Conservation (phyloP, 92 coral and sea anemone species). For the Palythoa grandiflora region DNA sequence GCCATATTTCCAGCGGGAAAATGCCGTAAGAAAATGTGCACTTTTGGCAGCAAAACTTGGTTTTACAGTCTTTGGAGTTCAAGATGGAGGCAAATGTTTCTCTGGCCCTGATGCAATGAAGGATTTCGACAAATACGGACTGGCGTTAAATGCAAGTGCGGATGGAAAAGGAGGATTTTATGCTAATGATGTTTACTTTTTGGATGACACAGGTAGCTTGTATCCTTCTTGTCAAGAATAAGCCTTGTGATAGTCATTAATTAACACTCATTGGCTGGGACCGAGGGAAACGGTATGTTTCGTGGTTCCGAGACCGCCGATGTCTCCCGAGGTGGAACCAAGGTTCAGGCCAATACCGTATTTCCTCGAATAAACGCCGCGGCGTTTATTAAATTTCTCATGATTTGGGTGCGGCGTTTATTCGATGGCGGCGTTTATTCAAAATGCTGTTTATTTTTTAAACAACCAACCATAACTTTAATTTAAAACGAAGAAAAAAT, state of each 20-base stretch:
- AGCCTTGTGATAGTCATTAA: neutral
- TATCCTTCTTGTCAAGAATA: neutral
- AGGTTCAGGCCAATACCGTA: too few relatives aligned
- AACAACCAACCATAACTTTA: too few relatives aligned
- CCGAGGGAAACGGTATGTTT: too few relatives aligned
- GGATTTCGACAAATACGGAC: slow-evolving; percentile 29
- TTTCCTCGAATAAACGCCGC: too few relatives aligned
- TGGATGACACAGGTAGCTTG: slow-evolving; percentile 24
- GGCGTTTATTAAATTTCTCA: too few relatives aligned
- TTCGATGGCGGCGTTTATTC: too few relatives aligned
- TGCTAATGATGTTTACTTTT: slow-evolving; percentile 35
- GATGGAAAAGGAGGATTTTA: slow-evolving; percentile 39
- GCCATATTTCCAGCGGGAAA: slow-evolving; percentile 20
- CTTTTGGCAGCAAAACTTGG: slow-evolving; percentile 29
- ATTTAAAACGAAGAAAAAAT: too few relatives aligned
- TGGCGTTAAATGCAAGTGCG: neutral
- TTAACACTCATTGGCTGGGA: too few relatives aligned
- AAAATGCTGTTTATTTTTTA: too few relatives aligned
- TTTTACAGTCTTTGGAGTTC: slow-evolving; percentile 43
- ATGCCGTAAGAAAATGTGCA: slow-evolving; percentile 46
- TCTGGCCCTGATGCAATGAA: slow-evolving; percentile 35
- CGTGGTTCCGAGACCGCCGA: too few relatives aligned
- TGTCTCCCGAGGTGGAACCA: too few relatives aligned
- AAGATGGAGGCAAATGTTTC: slow-evolving; percentile 45
- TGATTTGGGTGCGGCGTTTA: too few relatives aligned